Evolutionary conservation across 2,888 invertebrate species (phyloP).

Genomic region (Malthinus flaveolus): DNA sequence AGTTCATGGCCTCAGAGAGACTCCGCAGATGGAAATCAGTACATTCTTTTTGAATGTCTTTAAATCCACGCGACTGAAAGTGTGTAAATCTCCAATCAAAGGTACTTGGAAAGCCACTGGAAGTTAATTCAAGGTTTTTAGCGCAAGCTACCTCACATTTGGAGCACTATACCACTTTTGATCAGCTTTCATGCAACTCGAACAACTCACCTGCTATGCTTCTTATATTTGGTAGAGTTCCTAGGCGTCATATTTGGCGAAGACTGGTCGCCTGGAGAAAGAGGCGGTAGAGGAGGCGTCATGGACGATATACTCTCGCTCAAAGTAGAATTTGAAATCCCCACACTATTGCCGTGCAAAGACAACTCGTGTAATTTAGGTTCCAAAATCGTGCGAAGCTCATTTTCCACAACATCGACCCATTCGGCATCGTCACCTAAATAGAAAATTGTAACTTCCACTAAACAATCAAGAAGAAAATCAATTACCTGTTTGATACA

Average conservation of each 20-base stretch:
- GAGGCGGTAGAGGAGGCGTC: conserved; percentile 77
- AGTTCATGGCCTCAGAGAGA: too few relatives aligned
- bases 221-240: conserved; percentile 53
- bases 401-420: conserved; percentile 81
- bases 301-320: conserved; percentile 72
- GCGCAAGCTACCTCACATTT: too few relatives aligned
- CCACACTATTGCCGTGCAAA: conserved; percentile 56
- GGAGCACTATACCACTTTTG: too few relatives aligned
- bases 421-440: conserved; percentile 72
- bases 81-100: too few relatives aligned
- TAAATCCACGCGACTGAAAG: too few relatives aligned
- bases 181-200: background rate
- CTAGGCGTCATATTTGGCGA: conserved; percentile 55
- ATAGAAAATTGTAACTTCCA: conserved; percentile 10
- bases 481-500: conserved; percentile 31
- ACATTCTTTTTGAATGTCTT: too few relatives aligned
- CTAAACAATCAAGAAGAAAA: background rate
- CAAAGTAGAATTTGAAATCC: conserved; percentile 67
- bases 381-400: conserved; percentile 75
- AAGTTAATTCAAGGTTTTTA: too few relatives aligned
- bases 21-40: too few relatives aligned
- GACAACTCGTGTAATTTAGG: conserved; percentile 70
- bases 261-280: conserved; percentile 67
- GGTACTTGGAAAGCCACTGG: too few relatives aligned
- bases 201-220: conserved; percentile 48